A percentile compares a stretch with the other conserved stretches of the same genome.
Evolutionary conservation across 2,888 invertebrate species (phyloP).

Genomic region (Amaurobius ferox): DNA sequence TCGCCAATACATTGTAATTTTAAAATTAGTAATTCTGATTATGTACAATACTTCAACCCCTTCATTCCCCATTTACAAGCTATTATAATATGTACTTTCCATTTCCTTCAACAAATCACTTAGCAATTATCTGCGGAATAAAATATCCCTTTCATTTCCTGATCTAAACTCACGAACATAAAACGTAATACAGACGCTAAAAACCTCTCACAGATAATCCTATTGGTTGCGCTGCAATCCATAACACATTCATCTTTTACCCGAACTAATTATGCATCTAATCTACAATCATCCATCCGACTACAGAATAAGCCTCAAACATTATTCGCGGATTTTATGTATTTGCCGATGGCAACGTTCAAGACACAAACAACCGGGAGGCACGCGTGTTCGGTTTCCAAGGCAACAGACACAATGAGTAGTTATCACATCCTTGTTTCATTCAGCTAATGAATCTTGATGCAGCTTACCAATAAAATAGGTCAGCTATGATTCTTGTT

Average conservation of each 20-base stretch:
- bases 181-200: not conserved
- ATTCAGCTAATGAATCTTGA: conserved; percentile 9
- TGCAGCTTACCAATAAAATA: not conserved
- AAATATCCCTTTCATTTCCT: not conserved
- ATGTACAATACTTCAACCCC: too few species aligned
- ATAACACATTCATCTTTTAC: not conserved
- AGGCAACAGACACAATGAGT: conserved; percentile 7
- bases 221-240: not conserved
- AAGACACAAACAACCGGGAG: not conserved
- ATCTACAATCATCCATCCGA: not conserved
- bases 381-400: not conserved
- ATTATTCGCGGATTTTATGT: not conserved
- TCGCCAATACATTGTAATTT: too few species aligned
- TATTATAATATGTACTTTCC: too few species aligned
- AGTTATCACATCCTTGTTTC: not conserved
- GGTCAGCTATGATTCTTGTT: not conserved
- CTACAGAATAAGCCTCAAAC: not conserved
- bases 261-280: not conserved
- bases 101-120: not conserved
- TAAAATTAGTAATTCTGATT: too few species aligned
- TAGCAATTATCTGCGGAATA: not conserved
- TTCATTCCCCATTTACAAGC: too few species aligned
- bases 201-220: not conserved
- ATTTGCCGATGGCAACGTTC: not conserved
- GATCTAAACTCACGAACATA: not conserved